These are phyloP conservation scores for Auanema freiburgensis DNA, from an alignment of 2,888 invertebrate species.

Conservation along the genomic window DNA sequence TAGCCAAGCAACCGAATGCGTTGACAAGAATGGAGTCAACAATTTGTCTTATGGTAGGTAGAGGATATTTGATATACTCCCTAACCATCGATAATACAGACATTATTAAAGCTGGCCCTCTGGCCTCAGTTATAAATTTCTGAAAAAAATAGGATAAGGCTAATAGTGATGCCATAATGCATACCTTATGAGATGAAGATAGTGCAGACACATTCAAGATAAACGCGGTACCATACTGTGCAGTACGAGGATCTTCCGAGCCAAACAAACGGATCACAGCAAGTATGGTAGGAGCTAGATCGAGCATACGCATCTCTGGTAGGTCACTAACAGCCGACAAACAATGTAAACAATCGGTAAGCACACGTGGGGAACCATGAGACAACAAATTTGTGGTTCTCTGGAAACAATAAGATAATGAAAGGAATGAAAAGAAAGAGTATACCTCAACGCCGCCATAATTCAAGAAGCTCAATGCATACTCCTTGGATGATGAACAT, in stretches of 20 bases:
- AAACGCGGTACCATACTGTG: neutral
- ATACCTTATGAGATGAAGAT: neutral
- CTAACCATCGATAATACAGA: conserved; percentile 1
- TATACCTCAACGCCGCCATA: neutral
- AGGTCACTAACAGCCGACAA: neutral
- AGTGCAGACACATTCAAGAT: neutral
- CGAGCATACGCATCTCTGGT: neutral
- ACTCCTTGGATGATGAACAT: neutral
- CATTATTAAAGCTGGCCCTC: neutral
- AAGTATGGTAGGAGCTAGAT: neutral
- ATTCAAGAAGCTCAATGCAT: neutral
- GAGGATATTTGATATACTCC: conserved; percentile 1
- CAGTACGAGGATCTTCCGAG: neutral
- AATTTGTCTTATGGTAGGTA: neutral
- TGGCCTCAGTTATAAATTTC: conserved; percentile 3
- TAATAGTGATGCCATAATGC: neutral
- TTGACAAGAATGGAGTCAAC: neutral
- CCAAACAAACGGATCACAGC: neutral
- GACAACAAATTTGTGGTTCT: neutral
- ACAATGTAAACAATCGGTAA: conserved; percentile 3
- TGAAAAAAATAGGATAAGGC: neutral
- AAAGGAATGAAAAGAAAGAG: neutral
- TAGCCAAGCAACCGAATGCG: neutral
- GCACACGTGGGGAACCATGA: conserved; percentile 1
- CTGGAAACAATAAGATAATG: neutral